Conservation (phyloP, 2,888 invertebrate species). For the Neuroscelio doddi region DNA sequence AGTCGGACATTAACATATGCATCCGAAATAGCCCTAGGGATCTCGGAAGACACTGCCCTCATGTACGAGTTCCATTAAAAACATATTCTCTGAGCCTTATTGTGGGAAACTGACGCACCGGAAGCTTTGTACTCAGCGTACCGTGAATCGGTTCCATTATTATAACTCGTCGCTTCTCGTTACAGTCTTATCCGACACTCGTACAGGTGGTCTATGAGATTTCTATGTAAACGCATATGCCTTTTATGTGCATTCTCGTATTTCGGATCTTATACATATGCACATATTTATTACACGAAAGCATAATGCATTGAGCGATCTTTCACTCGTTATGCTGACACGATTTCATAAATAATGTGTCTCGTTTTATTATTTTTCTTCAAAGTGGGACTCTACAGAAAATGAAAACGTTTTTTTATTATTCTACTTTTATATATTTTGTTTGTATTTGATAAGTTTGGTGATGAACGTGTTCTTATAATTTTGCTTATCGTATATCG, state of each 20-base stretch:
- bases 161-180: conserved; percentile 41
- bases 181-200: conserved; percentile 50
- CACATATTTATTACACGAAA: conserved; percentile 42
- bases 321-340: conserved; percentile 39
- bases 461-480: too few species aligned
- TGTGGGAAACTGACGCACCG: conserved; percentile 56
- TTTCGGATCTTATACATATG: conserved; percentile 40
- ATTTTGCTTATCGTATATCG: too few species aligned
- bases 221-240: conserved; percentile 11
- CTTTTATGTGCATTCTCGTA: conserved; percentile 40
- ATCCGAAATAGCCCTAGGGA: conserved; percentile 11
- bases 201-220: conserved; percentile 26
- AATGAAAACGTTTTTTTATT: too few species aligned
- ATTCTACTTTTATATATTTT: too few species aligned
- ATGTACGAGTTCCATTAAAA: conserved; percentile 17
- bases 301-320: conserved; percentile 30
- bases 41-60: conserved; percentile 13
- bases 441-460: too few species aligned
- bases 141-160: conserved; percentile 58
- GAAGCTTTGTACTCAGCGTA: conserved; percentile 55
- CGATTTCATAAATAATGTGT: conserved; percentile 16
- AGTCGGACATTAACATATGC: conserved; percentile 25
- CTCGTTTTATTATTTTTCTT: too few species aligned
- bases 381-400: too few species aligned
- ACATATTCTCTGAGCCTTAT: conserved; percentile 24